Evolutionary conservation across 2,113 vertebrate genomes (phyloP), one percentile per base, ranked within the genome.

Genomic region (Euleptes europaea): DNA sequence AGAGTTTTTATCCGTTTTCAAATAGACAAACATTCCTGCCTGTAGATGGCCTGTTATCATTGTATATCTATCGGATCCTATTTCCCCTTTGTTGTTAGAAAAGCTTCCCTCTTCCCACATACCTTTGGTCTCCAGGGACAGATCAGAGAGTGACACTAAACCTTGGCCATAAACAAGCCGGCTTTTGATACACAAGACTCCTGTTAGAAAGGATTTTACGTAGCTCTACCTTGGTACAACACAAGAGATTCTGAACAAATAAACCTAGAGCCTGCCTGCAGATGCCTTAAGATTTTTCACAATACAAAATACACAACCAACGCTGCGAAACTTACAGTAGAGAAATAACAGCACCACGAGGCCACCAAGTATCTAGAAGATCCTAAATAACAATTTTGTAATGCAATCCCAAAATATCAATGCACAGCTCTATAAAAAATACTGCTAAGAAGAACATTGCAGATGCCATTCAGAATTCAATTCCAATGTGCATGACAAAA

Each of bases 1-100:
- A 51, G 44, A 83, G 10, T 79, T 80, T n/a, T 63, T 85, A 87
- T 88, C 84, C 84, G 28, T 84, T 54, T 5, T 51, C 84, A 89
- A 91, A 82, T 9, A 87, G 57, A 63, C 70, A 86, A 82, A 57
- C 88, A 94, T 85, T 90, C 92, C 92, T 91, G 90, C 88, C 91
- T 92, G 90, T 86, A 94, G 91, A 92, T 89, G 91, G 93, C 93
- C 86, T 70, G 74, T 85, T 12, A 90, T 85, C 63, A 19, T 12
- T 89, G 86, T 31, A 84, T 75, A 92, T 3, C 88, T 84, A 93
- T 81, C 80, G 38, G 72, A 91, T 88, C 88, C 78, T 71, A 91
- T 91, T 95, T 93, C 93, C 60, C 94, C 69, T 1, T 90, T 78
- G 84, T 85, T 82, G 94, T 92, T 93, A 91, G 90, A 94, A 95